Percentiles rank a stretch among this genome's conserved stretches.
These are phyloP conservation scores for Haemorhous mexicanus DNA, from an alignment of 2,113 vertebrate genomes.

Conservation along the genomic window DNA sequence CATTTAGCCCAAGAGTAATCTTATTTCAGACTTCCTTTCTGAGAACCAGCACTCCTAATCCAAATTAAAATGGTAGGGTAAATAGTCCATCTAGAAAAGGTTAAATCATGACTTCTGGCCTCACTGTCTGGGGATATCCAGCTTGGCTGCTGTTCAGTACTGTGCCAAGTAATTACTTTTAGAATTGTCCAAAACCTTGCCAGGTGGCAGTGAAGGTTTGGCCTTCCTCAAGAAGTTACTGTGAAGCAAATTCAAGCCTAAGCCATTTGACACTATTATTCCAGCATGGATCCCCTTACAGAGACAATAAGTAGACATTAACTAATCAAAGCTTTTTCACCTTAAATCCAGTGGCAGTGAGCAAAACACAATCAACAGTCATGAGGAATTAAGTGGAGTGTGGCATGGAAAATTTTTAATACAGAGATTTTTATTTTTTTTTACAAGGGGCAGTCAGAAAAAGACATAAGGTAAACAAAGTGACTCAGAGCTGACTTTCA, in stretches of 20 bases:
- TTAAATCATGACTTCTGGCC: neutral
- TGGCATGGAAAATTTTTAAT: neutral
- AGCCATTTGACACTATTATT: neutral
- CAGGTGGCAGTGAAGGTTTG: neutral
- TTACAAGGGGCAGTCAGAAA: neutral
- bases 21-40: neutral
- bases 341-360: neutral
- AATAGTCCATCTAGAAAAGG: neutral
- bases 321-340: neutral
- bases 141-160: neutral
- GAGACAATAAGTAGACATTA: neutral
- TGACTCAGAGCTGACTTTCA: neutral
- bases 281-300: neutral
- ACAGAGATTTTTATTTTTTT: neutral
- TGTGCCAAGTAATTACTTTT: neutral
- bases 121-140: neutral
- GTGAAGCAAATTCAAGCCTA: neutral
- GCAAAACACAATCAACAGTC: neutral
- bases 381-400: neutral
- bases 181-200: neutral
- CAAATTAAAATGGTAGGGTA: neutral
- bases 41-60: neutral
- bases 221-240: neutral
- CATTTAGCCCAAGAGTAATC: neutral
- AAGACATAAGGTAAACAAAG: neutral